Evolutionary conservation across 1,140 invertebrate species (phyloP), one percentile per base, ranked within the genome.

Genomic region (Drosophila quadrilineata): DNA sequence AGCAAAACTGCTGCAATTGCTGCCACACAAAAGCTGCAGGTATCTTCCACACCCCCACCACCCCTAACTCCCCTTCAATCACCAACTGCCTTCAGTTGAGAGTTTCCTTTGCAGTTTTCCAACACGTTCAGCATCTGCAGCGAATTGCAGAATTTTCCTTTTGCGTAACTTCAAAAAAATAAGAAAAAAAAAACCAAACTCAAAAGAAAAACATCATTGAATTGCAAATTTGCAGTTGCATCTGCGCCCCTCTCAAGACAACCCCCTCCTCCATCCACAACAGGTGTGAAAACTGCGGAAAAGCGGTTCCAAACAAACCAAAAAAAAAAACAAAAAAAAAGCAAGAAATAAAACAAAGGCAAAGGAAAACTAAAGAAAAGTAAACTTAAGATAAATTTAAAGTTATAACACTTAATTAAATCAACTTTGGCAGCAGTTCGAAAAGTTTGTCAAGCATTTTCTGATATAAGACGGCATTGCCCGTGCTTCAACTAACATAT

Each of bases 121-220:
- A 28, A n/a, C 24, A 36, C 33, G 21, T 36, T 41, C 12, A 10
- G 43, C 38, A 54, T 35, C 6, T 35, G 26, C 71, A 57, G n/a
- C n/a, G n/a, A n/a, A 64, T 75, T 75, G 71, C 71, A 63, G 71
- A 50, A 74, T 74, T 74, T 74, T 62, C 36, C 16, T 71, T 62
- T 75, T 75, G 74, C 73, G 77, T 76, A 80, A 79, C 73, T 57
- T 26, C 3, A 43, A 43, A n/a, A n/a, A n/a, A n/a, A n/a, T n/a
- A n/a, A n/a, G n/a, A n/a, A n/a, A n/a, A n/a, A n/a, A n/a, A n/a
- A n/a, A n/a, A n/a, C n/a, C n/a, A n/a, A n/a, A n/a, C n/a, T 35
- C 6, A 2, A 46, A 17, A 56, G 50, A 21, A 40, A 62, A 33
- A 54, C 40, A 21, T 26, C 59, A 63, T 49, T 62, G 54, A 67